Conservation (phyloP, 1,140 invertebrate genomes). For the Tribolium madens region DNA sequence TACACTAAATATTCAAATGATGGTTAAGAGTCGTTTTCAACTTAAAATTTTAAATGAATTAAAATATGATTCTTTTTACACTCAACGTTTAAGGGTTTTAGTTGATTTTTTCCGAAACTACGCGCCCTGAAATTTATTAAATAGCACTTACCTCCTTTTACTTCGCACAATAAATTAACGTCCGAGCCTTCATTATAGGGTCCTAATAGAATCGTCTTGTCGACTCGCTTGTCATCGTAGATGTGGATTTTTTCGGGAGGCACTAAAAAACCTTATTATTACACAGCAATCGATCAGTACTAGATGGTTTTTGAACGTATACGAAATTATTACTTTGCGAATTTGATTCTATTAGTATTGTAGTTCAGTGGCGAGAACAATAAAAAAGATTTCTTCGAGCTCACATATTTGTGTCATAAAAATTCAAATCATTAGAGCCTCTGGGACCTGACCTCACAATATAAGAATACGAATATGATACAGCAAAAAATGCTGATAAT, state of each 20-base stretch:
- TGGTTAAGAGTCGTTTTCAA: slow-evolving; percentile 47
- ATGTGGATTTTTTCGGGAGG: slow-evolving; percentile 87
- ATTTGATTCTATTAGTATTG: too few species aligned
- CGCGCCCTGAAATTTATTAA: slow-evolving; percentile 24
- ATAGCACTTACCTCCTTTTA: slow-evolving; percentile 82
- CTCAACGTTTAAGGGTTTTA: neutral
- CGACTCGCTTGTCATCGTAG: slow-evolving; percentile 83
- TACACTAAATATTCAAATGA: slow-evolving; percentile 52
- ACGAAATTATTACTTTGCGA: too few species aligned
- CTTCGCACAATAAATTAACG: slow-evolving; percentile 87
- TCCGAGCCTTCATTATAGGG: slow-evolving; percentile 89
- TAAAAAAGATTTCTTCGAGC: neutral
- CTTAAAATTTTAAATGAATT: slow-evolving; percentile 51
- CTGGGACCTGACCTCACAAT: too few species aligned
- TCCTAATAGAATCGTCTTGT: slow-evolving; percentile 82
- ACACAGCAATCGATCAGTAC: too few species aligned
- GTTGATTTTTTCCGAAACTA: slow-evolving; percentile 1
- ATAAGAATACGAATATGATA: neutral
- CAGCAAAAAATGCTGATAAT: slow-evolving; percentile 18
- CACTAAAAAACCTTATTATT: slow-evolving; percentile 73
- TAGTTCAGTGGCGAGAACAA: neutral
- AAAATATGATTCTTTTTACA: slow-evolving; percentile 4
- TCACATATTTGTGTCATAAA: neutral
- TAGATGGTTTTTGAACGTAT: neutral
- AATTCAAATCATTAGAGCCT: too few species aligned